Evolutionary conservation across 2,888 invertebrate species (phyloP).

Genomic region (Cheilosia impressa): DNA sequence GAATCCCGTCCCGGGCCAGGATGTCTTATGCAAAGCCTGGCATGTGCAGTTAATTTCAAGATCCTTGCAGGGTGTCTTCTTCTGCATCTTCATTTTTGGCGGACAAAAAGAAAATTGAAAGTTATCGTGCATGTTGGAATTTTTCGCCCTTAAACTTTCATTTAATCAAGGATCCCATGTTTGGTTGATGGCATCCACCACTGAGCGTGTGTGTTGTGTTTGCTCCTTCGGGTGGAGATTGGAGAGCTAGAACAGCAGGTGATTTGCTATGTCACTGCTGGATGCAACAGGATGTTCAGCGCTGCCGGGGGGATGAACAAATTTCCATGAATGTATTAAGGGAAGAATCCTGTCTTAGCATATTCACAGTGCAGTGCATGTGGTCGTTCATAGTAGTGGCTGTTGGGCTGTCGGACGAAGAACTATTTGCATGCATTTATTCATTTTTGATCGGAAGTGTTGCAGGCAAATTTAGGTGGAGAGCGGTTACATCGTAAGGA

Average conservation of each 20-base stretch:
- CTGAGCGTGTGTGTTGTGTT: conserved; percentile 15
- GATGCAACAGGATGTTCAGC: conserved; percentile 41
- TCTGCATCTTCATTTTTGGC: neutral
- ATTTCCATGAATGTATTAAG: conserved; percentile 35
- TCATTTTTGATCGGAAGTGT: conserved; percentile 35
- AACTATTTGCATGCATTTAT: conserved; percentile 65
- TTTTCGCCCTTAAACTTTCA: conserved; percentile 51
- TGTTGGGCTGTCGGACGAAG: conserved; percentile 21
- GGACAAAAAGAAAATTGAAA: conserved; percentile 19
- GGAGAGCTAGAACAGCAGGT: conserved; percentile 42
- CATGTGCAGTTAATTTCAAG: conserved; percentile 62
- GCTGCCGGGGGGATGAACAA: conserved; percentile 1
- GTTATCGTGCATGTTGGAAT: conserved; percentile 9
- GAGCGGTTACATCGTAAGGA: conserved; percentile 5
- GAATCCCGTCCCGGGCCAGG: neutral
- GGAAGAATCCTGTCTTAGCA: conserved; percentile 22
- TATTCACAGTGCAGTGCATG: conserved; percentile 41
- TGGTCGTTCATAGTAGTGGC: conserved; percentile 11
- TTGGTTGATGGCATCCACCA: conserved; percentile 8
- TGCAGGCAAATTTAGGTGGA: conserved; percentile 15
- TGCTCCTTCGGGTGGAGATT: neutral
- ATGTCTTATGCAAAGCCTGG: conserved; percentile 24
- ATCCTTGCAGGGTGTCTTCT: conserved; percentile 15
- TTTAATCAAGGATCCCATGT: conserved; percentile 54
- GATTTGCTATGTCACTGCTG: conserved; percentile 35